Percentiles rank a stretch among this genome's conserved stretches.
These are phyloP conservation scores for Penaeus monodon DNA, from an alignment of 2,888 invertebrate genomes.

Conservation along the genomic window DNA sequence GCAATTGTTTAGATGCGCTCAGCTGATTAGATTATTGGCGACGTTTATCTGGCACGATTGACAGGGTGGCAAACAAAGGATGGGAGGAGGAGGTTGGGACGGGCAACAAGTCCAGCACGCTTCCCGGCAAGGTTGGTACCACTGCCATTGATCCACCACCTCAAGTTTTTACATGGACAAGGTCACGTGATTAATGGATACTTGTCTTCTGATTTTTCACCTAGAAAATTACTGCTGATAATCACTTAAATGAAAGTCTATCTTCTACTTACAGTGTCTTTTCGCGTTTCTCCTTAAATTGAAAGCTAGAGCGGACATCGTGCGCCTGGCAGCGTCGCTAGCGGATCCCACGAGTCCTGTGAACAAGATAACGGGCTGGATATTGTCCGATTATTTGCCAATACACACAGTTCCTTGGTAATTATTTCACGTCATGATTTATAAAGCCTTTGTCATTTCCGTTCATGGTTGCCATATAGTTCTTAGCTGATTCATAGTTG, in stretches of 20 bases:
- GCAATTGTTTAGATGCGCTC: conserved; percentile 3
- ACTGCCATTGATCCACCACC: conserved; percentile 35
- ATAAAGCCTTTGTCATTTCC: too few relatives aligned
- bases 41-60: conserved; percentile 21
- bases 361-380: conserved; percentile 32
- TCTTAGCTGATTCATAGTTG: too few relatives aligned
- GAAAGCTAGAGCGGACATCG: background rate
- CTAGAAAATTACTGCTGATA: too few relatives aligned
- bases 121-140: conserved; percentile 38
- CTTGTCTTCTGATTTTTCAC: too few relatives aligned
- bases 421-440: too few relatives aligned
- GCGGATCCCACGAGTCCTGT: conserved; percentile 17
- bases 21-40: conserved; percentile 29
- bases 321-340: conserved; percentile 21
- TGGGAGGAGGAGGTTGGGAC: background rate
- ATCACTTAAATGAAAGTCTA: too few relatives aligned
- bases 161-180: conserved; percentile 4
- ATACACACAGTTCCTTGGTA: background rate
- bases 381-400: conserved; percentile 29
- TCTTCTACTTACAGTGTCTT: too few relatives aligned
- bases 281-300: background rate
- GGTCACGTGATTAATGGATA: background rate
- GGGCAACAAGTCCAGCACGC: conserved; percentile 39
- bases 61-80: conserved; percentile 28
- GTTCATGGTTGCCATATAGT: too few relatives aligned